phyloP scores from a whole-genome alignment of 2,797 vertebrate species.

The Pygocentrus nattereri region DNA sequence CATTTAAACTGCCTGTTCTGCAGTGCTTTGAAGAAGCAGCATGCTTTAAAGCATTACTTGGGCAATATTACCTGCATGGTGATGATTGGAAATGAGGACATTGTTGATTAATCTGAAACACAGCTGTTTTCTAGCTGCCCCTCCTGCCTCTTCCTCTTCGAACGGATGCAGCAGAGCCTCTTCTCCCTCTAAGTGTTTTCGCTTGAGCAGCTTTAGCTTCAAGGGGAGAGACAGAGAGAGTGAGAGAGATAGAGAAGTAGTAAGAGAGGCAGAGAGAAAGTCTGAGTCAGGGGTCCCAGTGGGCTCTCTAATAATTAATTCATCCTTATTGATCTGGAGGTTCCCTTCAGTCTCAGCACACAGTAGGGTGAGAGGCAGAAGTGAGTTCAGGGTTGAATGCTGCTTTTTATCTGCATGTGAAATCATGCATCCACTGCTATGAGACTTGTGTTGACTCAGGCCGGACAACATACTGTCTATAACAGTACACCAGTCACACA shows the following conservation, averaged over 20 bases:
- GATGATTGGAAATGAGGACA: neutral
- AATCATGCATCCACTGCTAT: neutral
- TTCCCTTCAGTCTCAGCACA: conserved; percentile 34
- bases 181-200: conserved; percentile 35
- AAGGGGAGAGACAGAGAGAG: conserved; percentile 29
- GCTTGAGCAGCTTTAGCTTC: conserved; percentile 64
- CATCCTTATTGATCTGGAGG: conserved; percentile 75
- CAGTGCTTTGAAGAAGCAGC: neutral
- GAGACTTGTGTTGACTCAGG: neutral
- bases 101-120: neutral
- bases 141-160: neutral
- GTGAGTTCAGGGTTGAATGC: neutral
- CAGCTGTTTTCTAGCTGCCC: conserved; percentile 8
- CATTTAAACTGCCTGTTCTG: neutral
- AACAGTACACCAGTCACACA: too few species aligned
- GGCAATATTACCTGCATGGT: neutral
- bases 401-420: neutral
- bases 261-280: neutral
- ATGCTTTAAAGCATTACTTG: neutral
- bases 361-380: conserved; percentile 30
- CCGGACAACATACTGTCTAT: too few species aligned
- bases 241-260: conserved; percentile 29
- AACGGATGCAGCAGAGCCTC: conserved; percentile 43
- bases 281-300: conserved; percentile 59
- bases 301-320: conserved; percentile 75